Evolutionary conservation across 2,797 vertebrate species (phyloP).

Genomic region (Cephalopachus bancanus): DNA sequence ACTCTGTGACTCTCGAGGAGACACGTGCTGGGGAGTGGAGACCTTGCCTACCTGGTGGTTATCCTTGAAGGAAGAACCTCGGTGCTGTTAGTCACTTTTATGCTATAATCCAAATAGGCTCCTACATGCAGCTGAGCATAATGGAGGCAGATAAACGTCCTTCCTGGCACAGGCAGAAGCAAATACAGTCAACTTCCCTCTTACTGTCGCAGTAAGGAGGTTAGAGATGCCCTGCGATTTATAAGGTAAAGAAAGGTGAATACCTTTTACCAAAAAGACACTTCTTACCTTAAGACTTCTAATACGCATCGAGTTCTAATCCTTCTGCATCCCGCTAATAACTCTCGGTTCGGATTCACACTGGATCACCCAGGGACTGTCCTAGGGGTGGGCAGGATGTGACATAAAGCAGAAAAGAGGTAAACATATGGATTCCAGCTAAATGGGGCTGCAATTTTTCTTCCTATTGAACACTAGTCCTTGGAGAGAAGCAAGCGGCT

Average conservation of each 20-base stretch:
- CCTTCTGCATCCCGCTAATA: not conserved
- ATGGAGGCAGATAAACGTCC: not conserved
- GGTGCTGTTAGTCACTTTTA: not conserved
- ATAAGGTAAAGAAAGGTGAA: conserved; percentile 19
- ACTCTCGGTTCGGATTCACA: not conserved
- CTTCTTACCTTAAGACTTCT: not conserved
- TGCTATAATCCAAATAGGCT: not conserved
- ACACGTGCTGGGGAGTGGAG: not conserved
- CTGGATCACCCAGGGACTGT: not conserved
- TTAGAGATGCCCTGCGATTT: conserved; percentile 23
- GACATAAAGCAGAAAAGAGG: conserved; percentile 9
- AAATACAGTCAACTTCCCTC: not conserved
- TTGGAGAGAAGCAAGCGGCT: conserved; percentile 64
- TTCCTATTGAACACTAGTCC: conserved; percentile 42
- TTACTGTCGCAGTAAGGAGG: not conserved
- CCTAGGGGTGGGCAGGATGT: not conserved
- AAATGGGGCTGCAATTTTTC: conserved; percentile 47
- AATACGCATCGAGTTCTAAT: not conserved
- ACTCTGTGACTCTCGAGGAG: not conserved
- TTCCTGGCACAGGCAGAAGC: not conserved
- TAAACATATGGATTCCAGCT: not conserved
- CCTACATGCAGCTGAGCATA: not conserved
- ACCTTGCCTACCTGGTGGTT: not conserved
- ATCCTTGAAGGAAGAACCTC: not conserved
- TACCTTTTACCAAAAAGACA: not conserved